Conservation (phyloP, 2,888 invertebrate genomes). For the Clostera curtula region DNA sequence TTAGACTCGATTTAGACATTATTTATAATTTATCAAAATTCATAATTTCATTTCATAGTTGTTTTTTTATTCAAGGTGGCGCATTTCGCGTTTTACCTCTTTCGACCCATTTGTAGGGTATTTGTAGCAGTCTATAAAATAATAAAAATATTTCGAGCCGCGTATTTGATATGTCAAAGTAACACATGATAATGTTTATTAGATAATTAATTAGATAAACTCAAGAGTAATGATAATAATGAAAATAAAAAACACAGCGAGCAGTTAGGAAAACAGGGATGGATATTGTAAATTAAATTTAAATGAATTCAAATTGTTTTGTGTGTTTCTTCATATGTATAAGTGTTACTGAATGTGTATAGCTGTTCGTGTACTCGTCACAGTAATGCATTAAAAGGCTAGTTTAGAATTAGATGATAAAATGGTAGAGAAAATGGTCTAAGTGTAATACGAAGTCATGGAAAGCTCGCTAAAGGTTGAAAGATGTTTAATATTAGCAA, state of each 20-base stretch:
- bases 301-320: slow-evolving; percentile 53
- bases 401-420: slow-evolving; percentile 50
- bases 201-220: slow-evolving; percentile 68
- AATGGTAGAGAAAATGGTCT: slow-evolving; percentile 40
- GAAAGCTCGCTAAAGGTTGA: slow-evolving; percentile 68
- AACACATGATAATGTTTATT: slow-evolving; percentile 70
- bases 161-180: slow-evolving; percentile 75
- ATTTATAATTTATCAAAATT: slow-evolving; percentile 29
- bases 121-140: slow-evolving; percentile 61
- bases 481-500: slow-evolving; percentile 32
- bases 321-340: slow-evolving; percentile 65
- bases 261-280: slow-evolving; percentile 74
- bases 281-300: slow-evolving; percentile 60
- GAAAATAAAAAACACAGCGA: slow-evolving; percentile 56
- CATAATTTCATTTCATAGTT: slow-evolving; percentile 29
- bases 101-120: slow-evolving; percentile 66
- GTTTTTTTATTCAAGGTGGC: slow-evolving; percentile 33
- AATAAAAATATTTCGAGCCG: slow-evolving; percentile 72
- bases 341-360: slow-evolving; percentile 71
- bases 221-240: slow-evolving; percentile 54
- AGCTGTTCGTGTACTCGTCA: slow-evolving; percentile 58
- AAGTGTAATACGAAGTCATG: slow-evolving; percentile 30
- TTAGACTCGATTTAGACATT: slow-evolving; percentile 43
- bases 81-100: slow-evolving; percentile 43
- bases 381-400: slow-evolving; percentile 48